Percentiles rank a stretch among this genome's conserved stretches.
Evolutionary conservation across 2,888 invertebrate genomes (phyloP).

Genomic region (Halictus quadricinctus): DNA sequence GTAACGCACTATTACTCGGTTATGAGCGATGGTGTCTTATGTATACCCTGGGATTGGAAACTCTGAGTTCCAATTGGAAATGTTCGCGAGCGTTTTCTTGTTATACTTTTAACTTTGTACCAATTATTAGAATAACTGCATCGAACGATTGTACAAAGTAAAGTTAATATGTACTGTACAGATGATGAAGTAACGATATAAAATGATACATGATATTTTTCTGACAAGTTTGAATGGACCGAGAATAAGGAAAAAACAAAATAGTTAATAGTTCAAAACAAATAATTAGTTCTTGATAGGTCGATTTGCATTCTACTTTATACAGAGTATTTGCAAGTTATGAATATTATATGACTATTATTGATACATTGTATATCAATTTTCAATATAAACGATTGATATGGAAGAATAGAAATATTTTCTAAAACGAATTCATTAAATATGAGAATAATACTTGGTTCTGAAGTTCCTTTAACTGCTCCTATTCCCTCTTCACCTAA

Average conservation of each 20-base stretch:
- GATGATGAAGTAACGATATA: slow-evolving; percentile 18
- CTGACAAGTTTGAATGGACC: slow-evolving; percentile 15
- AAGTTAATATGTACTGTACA: slow-evolving; percentile 26
- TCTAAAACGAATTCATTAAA: slow-evolving; percentile 30
- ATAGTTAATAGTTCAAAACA: not conserved
- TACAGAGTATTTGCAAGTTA: slow-evolving; percentile 14
- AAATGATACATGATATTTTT: slow-evolving; percentile 27
- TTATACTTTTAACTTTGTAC: slow-evolving; percentile 14
- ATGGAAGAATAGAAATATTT: slow-evolving; percentile 15
- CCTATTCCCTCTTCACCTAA: not conserved
- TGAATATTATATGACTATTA: not conserved
- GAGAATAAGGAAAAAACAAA: not conserved
- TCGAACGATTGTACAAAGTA: slow-evolving; percentile 29
- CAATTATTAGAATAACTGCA: not conserved
- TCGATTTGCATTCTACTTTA: slow-evolving; percentile 13
- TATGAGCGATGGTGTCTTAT: slow-evolving; percentile 93
- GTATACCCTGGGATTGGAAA: slow-evolving; percentile 96
- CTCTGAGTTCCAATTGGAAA: slow-evolving; percentile 75
- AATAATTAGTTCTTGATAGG: not conserved
- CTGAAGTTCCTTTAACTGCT: slow-evolving; percentile 7
- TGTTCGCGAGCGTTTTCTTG: not conserved
- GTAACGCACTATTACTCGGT: slow-evolving; percentile 96
- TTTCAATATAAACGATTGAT: slow-evolving; percentile 9
- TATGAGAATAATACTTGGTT: slow-evolving; percentile 1
- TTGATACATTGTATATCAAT: slow-evolving; percentile 28